Percentiles rank a stretch among this genome's conserved stretches.
Conservation (phyloP, 2,113 vertebrate genomes). For the Muntiacus muntjak region DNA sequence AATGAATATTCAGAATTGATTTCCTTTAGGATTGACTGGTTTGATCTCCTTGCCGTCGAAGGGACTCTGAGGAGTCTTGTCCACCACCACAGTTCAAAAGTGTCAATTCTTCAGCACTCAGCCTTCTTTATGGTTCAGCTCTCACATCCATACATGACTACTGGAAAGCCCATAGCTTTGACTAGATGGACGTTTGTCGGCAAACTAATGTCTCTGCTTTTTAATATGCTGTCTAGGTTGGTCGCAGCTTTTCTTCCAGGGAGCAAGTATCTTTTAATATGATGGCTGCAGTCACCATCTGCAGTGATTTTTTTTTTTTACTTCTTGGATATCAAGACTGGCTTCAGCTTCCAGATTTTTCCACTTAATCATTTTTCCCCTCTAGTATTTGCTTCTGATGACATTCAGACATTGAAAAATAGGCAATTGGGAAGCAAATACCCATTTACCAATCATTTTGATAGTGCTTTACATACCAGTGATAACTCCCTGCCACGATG, state of each 20-base stretch:
- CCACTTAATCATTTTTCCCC: background rate
- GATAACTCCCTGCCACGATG: background rate
- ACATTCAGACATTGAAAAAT: background rate
- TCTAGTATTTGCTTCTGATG: background rate
- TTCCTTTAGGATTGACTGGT: background rate
- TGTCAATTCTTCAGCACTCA: background rate
- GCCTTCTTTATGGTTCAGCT: background rate
- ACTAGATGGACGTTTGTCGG: accelerated
- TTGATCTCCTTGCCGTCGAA: background rate
- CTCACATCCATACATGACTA: background rate
- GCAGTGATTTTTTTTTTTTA: background rate
- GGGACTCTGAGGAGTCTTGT: background rate
- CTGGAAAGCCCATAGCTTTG: background rate
- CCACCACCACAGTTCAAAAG: background rate
- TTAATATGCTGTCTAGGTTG: background rate
- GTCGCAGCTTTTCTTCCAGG: background rate
- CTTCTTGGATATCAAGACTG: background rate
- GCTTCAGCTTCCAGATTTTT: background rate
- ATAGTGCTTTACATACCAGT: background rate
- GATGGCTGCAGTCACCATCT: background rate
- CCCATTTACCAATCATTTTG: background rate
- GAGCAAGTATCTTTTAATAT: background rate
- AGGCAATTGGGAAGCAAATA: background rate
- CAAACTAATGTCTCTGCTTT: background rate
- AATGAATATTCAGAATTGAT: background rate